Evolutionary conservation across 2,113 vertebrate species (phyloP), one percentile per base, ranked within the genome.

Genomic region (Dipodomys merriami): DNA sequence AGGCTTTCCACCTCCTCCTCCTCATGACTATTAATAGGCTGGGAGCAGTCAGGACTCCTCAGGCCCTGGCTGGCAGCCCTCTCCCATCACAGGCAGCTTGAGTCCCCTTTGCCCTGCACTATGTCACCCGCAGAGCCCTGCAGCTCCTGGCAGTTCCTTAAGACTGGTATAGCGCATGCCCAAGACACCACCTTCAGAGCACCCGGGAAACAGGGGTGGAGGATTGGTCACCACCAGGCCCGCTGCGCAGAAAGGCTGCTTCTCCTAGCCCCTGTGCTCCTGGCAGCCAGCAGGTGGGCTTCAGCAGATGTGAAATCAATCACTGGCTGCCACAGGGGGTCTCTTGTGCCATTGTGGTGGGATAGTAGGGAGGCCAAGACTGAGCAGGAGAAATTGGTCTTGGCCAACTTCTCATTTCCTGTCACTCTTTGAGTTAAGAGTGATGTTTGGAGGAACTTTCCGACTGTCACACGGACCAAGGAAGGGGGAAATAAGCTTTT

Each of bases 21-120:
- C 9, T 83, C 82, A 7, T 71, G 92, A 87, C 88, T 94, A 76
- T 83, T 76, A 81, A 92, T 11, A 86, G 65, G 49, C 86, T 73
- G 62, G 86, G 84, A 81, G 12, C 68, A 30, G 6, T 0, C 6
- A 1, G 23, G 27, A 35, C 69, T 60, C 73, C 87, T 25, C 46
- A 5, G 64, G 29, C 62, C 29, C 15, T 3, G 39, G 13, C 53
- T 20, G 53, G 23, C 83, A 77, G 53, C 30, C 29, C 13, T 30
- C 4, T 25, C 16, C 49, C 95, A 30, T 12, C 57, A 60, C 29
- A 33, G 10, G 64, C 11, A 19, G 18, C 33, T 30, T 7, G 22
- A 25, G 53, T 8, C 69, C 22, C 27, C 76, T 19, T 73, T 1
- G 2, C 13, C 27, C 33, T 53, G 20, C 60, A n/a, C 29, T 12